phyloP scores from a whole-genome alignment of 64 coral and sea anemone species.

The Pocillopora verrucosa region DNA sequence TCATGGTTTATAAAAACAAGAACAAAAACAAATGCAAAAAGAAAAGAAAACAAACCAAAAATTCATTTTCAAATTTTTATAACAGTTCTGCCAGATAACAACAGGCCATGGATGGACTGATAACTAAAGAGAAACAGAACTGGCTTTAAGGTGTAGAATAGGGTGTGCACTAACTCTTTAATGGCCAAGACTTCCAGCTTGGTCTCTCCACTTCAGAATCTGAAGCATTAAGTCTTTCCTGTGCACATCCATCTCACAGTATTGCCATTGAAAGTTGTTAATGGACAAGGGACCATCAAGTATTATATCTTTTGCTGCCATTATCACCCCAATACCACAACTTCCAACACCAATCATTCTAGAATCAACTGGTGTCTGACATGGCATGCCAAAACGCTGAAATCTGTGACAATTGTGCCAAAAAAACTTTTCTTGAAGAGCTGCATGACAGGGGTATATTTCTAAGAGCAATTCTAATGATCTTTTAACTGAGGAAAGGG shows the following conservation, averaged over 20 bases:
- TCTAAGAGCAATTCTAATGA: conserved; percentile 29
- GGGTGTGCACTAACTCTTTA: neutral
- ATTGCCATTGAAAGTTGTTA: conserved; percentile 43
- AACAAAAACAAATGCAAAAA: neutral
- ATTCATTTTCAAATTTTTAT: neutral
- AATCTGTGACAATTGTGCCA: conserved; percentile 9
- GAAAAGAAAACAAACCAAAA: neutral
- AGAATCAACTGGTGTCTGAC: conserved; percentile 18
- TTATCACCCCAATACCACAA: conserved; percentile 51
- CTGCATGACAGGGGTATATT: neutral
- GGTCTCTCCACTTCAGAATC: conserved; percentile 48
- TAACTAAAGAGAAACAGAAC: conserved; percentile 24
- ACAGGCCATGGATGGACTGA: conserved; percentile 15
- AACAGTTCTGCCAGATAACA: conserved; percentile 30
- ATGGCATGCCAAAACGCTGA: conserved; percentile 59
- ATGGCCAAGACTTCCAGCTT: neutral
- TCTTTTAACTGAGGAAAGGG: conserved; percentile 34
- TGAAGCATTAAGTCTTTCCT: conserved; percentile 50
- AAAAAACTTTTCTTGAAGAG: conserved; percentile 30
- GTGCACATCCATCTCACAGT: conserved; percentile 1
- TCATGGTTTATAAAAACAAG: neutral
- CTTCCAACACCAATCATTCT: conserved; percentile 54
- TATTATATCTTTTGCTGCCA: conserved; percentile 45
- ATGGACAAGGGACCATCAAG: neutral
- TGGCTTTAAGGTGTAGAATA: neutral